Percentiles rank a stretch among this genome's conserved stretches.
phyloP scores from a whole-genome alignment of 1,140 invertebrate species.

The Paraescarpia echinospica region DNA sequence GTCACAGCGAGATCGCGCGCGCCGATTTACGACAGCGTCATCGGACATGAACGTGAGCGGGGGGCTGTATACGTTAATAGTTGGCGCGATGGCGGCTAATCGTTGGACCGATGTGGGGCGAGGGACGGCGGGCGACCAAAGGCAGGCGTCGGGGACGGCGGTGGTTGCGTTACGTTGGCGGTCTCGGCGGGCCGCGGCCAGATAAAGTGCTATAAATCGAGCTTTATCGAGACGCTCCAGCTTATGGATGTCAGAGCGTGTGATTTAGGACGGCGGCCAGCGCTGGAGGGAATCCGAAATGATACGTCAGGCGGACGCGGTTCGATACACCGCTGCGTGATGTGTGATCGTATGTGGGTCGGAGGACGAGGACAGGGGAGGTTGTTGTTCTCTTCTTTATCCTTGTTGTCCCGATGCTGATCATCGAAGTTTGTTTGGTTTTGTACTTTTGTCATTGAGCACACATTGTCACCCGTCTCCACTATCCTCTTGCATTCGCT shows the following conservation, averaged over 20 bases:
- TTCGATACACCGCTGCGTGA: not conserved
- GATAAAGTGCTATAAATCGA: conserved; percentile 6
- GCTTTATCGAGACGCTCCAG: conserved; percentile 3
- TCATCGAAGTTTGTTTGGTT: too few species aligned
- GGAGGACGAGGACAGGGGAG: not conserved
- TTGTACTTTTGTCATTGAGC: too few species aligned
- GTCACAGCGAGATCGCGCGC: not conserved
- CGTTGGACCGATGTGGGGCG: not conserved
- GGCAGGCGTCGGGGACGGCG: not conserved
- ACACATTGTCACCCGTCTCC: too few species aligned
- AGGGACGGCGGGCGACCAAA: too few species aligned
- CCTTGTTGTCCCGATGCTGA: too few species aligned
- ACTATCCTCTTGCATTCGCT: too few species aligned
- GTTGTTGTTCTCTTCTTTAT: too few species aligned
- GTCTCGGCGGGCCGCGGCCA: not conserved
- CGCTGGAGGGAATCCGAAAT: not conserved
- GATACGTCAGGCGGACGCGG: not conserved
- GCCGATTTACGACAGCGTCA: not conserved
- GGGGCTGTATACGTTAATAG: not conserved
- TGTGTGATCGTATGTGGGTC: not conserved
- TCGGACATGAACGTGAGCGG: not conserved
- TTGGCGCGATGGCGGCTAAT: not conserved
- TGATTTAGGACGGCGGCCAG: not conserved
- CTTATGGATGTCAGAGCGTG: not conserved
- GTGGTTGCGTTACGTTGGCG: not conserved